Evolutionary conservation across 2,113 vertebrate species (phyloP).

Genomic region (Todiramphus saurophagus): DNA sequence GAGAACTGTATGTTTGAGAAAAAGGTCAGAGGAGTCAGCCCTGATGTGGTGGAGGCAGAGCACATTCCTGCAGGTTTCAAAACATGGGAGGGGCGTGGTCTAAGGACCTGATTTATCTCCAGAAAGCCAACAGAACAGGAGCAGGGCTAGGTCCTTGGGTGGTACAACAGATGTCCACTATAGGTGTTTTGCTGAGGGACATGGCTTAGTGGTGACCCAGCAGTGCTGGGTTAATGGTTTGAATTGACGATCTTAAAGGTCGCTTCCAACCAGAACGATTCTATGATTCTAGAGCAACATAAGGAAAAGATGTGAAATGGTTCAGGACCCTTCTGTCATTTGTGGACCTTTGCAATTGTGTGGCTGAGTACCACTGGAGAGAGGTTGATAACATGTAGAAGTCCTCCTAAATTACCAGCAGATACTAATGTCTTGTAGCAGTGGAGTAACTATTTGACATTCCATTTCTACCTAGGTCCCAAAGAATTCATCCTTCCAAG

Average conservation of each 20-base stretch:
- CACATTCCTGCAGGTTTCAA: background rate
- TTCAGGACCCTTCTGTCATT: background rate
- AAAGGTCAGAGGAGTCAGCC: background rate
- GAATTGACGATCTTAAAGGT: too few relatives aligned
- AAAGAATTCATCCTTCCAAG: background rate
- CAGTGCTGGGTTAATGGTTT: too few relatives aligned
- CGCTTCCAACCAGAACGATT: too few relatives aligned
- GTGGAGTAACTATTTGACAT: background rate
- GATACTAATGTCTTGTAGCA: background rate
- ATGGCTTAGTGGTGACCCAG: too few relatives aligned
- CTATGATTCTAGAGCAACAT: background rate
- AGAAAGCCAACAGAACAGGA: background rate
- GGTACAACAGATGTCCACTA: too few relatives aligned
- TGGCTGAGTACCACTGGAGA: background rate
- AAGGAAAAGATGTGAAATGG: background rate
- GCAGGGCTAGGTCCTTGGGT: background rate
- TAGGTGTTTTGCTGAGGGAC: too few relatives aligned
- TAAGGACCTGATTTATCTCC: background rate
- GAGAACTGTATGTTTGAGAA: background rate
- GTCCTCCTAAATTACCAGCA: background rate
- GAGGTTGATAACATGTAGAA: background rate
- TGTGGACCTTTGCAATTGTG: background rate
- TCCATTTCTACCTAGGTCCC: background rate
- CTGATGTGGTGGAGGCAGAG: rapidly evolving
- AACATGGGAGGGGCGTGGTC: background rate